Evolutionary conservation across 2,888 invertebrate genomes (phyloP).

Genomic region (Trichopoda pennipes): DNA sequence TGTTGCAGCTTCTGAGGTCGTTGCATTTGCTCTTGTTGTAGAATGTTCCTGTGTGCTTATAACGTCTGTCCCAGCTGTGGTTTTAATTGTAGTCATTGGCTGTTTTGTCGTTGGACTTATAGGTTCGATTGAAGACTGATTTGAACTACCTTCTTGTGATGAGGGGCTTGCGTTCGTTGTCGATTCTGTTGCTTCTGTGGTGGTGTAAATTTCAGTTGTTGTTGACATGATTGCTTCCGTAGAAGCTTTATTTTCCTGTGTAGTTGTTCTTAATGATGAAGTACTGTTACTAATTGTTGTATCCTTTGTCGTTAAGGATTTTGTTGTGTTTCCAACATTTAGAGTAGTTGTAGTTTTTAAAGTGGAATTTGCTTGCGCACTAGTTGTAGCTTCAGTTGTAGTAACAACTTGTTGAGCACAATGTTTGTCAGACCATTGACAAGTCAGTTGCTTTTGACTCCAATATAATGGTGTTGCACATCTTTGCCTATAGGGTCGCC

Average conservation of each 20-base stretch:
- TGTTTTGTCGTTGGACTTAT: no score
- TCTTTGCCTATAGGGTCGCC: conserved; percentile 23
- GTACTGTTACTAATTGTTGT: background rate
- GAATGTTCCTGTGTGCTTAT: no score
- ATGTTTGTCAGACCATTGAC: conserved; percentile 36
- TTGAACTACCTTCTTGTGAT: background rate
- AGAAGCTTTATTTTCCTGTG: background rate
- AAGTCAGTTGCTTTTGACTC: conserved; percentile 49
- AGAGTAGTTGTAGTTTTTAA: background rate
- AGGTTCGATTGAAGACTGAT: background rate
- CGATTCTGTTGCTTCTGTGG: background rate
- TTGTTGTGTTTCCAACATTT: background rate
- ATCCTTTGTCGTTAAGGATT: background rate
- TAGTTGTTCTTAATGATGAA: background rate
- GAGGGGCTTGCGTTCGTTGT: background rate
- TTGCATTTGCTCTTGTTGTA: no score
- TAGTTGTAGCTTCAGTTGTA: conserved; percentile 17
- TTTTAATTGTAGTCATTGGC: no score
- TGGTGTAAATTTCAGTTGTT: background rate
- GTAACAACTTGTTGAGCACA: conserved; percentile 23
- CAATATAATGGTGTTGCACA: conserved; percentile 56
- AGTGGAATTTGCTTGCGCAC: background rate
- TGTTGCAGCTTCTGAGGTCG: no score
- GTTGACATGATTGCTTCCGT: background rate
- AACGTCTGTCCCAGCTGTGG: no score